A percentile compares a stretch with the other conserved stretches of the same genome.
phyloP scores from a whole-genome alignment of 1,140 invertebrate genomes.

The Macrobrachium rosenbergii region DNA sequence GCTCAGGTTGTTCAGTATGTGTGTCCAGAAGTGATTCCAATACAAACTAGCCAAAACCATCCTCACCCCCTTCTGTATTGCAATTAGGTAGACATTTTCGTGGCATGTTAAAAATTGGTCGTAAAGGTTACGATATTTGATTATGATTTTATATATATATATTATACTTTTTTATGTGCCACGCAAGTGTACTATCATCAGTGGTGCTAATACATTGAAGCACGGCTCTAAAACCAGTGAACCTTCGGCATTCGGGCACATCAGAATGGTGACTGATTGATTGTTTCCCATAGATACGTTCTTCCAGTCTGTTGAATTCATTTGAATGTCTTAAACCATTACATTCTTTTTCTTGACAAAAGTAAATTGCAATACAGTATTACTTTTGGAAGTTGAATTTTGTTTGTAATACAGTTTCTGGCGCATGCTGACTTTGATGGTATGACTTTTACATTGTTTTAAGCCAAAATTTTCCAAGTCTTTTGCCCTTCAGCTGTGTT shows the following conservation, averaged over 20 bases:
- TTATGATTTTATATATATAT: constrained; percentile 31
- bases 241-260: constrained; percentile 58
- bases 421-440: too few relatives aligned
- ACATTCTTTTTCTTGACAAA: background rate
- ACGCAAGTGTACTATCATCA: constrained; percentile 59
- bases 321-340: background rate
- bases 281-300: constrained; percentile 6
- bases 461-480: too few relatives aligned
- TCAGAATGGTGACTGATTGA: constrained; percentile 44
- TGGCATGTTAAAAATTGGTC: constrained; percentile 46
- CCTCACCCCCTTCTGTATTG: constrained; percentile 43
- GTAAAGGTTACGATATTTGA: constrained; percentile 31
- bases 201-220: constrained; percentile 61
- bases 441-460: too few relatives aligned
- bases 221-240: constrained; percentile 61
- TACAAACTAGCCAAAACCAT: constrained; percentile 44
- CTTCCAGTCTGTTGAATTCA: background rate
- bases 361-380: constrained; percentile 15
- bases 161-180: constrained; percentile 52
- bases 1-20: constrained; percentile 60
- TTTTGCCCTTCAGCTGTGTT: too few relatives aligned
- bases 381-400: background rate
- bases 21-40: constrained; percentile 61
- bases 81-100: constrained; percentile 63
- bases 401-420: constrained; percentile 6